phyloP scores from a whole-genome alignment of 2,113 vertebrate species.

The Neolamprologus tretocephalus region DNA sequence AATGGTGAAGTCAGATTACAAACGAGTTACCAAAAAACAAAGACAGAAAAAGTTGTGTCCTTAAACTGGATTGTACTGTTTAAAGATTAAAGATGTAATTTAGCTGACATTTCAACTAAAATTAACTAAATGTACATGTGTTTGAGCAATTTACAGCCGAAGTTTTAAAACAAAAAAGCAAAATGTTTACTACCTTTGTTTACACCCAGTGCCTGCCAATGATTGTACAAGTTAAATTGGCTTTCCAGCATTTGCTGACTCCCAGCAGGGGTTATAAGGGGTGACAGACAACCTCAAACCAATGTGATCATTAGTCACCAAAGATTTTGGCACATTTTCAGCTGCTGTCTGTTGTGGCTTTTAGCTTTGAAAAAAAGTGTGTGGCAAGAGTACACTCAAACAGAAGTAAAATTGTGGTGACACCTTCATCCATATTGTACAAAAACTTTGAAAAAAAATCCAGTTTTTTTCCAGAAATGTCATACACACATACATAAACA shows the following conservation, averaged over 20 bases:
- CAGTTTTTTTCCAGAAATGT: neutral
- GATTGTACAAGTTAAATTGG: constrained; percentile 1
- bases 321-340: constrained; percentile 18
- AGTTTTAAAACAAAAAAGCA: neutral
- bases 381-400: neutral
- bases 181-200: neutral
- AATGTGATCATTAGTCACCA: constrained; percentile 20
- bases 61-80: neutral
- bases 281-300: constrained; percentile 23
- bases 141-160: neutral
- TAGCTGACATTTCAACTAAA: neutral
- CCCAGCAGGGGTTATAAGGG: constrained; percentile 15
- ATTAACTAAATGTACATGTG: neutral
- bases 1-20: neutral
- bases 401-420: neutral
- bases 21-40: neutral
- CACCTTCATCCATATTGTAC: neutral
- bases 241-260: constrained; percentile 7
- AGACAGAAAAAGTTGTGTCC: neutral
- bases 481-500: neutral
- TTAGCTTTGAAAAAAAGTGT: neutral
- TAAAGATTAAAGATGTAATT: neutral
- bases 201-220: neutral
- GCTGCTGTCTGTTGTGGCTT: neutral
- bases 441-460: neutral